These are phyloP conservation scores for Pristionchus entomophagus DNA, from an alignment of 2,888 invertebrate species.

Conservation along the genomic window DNA sequence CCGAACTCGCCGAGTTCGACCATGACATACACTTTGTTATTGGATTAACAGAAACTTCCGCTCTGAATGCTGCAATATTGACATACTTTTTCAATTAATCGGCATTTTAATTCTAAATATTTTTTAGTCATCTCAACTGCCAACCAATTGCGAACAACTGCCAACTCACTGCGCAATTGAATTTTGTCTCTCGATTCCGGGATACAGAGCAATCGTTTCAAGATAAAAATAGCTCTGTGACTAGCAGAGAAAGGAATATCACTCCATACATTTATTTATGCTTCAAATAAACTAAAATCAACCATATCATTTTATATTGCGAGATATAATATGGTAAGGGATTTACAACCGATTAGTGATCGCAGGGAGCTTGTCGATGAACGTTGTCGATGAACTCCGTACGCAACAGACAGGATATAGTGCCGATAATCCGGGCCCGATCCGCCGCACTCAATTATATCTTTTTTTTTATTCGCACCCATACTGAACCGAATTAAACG, in stretches of 20 bases:
- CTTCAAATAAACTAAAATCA: too few species aligned
- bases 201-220: not conserved
- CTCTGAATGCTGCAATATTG: too few species aligned
- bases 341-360: too few species aligned
- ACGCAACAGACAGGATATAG: not conserved
- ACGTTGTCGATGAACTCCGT: constrained; percentile 17
- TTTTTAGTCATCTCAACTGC: too few species aligned
- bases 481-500: not conserved
- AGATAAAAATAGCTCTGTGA: constrained; percentile 5
- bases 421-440: not conserved
- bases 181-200: not conserved
- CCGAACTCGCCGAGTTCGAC: too few species aligned
- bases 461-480: too few species aligned
- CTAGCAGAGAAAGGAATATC: not conserved
- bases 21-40: too few species aligned
- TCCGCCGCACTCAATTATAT: constrained; percentile 12
- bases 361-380: too few species aligned
- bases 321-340: too few species aligned
- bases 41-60: too few species aligned
- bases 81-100: not conserved
- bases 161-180: not conserved
- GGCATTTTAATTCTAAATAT: not conserved
- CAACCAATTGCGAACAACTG: not conserved
- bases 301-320: too few species aligned
- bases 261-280: too few species aligned